Evolutionary conservation across 2,888 invertebrate species (phyloP), one percentile per base, ranked within the genome.

Genomic region (Cryptocheilus praepositus): DNA sequence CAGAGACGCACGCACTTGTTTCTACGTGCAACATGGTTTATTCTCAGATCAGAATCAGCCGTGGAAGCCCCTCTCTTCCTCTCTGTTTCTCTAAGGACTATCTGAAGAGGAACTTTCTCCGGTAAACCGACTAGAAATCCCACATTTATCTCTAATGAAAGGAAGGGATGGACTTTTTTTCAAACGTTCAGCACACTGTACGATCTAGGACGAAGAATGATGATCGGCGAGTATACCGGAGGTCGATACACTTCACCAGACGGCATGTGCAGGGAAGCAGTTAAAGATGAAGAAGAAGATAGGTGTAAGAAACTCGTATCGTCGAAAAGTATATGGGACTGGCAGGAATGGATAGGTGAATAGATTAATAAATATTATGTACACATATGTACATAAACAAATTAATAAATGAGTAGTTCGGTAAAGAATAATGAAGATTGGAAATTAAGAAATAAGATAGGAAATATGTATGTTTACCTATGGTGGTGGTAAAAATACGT

Each of bases 401-500:
- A 22, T 36, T 46, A 25, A 52, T 19, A 44, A 16, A 45, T 59
- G 36, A 64, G 74, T 74, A 68, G n/a, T 78, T 70, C 75, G 61
- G 71, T 53, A 56, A 46, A 54, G 43, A 7, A 36, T 64, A 64
- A 74, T 61, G 73, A 63, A 70, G n/a, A n/a, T n/a, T n/a, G n/a
- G n/a, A n/a, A n/a, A n/a, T n/a, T n/a, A n/a, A n/a, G n/a, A n/a
- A n/a, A n/a, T n/a, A n/a, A n/a, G n/a, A n/a, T n/a, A n/a, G n/a
- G n/a, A n/a, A n/a, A n/a, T n/a, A n/a, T n/a, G n/a, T 11, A 11
- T 36, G 13, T 36, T 36, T 11, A 2, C 4, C 65, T 64, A 75
- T 70, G 81, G 73, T 81, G 79, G 77, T 81, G 82, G 79, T 77
- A 80, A 85, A 83, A 79, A 81, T 79, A 74, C 76, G 74, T 73